Evolutionary conservation across 2,113 vertebrate species (phyloP).

Genomic region (Myotis lucifugus): DNA sequence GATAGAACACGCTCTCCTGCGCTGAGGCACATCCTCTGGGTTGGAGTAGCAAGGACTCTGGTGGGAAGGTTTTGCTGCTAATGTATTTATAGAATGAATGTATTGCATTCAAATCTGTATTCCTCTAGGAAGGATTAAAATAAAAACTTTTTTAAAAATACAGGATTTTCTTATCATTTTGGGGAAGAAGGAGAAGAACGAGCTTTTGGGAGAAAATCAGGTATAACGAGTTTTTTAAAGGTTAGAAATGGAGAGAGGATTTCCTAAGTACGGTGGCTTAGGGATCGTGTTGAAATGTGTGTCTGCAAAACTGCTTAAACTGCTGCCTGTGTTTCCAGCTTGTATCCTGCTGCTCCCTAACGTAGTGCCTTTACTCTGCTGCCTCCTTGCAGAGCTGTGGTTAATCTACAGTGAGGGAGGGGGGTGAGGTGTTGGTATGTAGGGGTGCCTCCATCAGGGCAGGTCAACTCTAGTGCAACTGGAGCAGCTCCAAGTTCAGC

Average conservation of each 20-base stretch:
- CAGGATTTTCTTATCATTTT: background rate
- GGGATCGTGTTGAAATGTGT: background rate
- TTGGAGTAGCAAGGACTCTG: background rate
- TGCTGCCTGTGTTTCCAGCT: background rate
- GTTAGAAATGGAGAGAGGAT: background rate
- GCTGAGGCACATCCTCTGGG: constrained; percentile 56
- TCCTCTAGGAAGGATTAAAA: constrained; percentile 83
- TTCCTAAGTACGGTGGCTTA: background rate
- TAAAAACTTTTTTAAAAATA: constrained; percentile 41
- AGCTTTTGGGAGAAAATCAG: background rate
- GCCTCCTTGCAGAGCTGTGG: background rate
- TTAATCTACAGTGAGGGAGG: background rate
- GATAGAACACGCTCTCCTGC: constrained; percentile 37
- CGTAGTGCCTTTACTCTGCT: background rate
- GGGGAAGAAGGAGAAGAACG: background rate
- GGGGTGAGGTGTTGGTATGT: background rate
- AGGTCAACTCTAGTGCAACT: background rate
- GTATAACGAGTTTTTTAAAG: background rate
- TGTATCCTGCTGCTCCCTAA: background rate
- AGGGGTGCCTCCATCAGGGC: background rate
- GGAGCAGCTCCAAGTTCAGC: background rate
- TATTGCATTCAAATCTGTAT: constrained; percentile 82
- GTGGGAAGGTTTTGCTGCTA: constrained; percentile 86
- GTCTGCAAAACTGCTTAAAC: background rate
- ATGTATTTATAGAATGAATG: constrained; percentile 86